Evolutionary conservation across 2,113 vertebrate species (phyloP).

Genomic region (Pterocles orientalis): DNA sequence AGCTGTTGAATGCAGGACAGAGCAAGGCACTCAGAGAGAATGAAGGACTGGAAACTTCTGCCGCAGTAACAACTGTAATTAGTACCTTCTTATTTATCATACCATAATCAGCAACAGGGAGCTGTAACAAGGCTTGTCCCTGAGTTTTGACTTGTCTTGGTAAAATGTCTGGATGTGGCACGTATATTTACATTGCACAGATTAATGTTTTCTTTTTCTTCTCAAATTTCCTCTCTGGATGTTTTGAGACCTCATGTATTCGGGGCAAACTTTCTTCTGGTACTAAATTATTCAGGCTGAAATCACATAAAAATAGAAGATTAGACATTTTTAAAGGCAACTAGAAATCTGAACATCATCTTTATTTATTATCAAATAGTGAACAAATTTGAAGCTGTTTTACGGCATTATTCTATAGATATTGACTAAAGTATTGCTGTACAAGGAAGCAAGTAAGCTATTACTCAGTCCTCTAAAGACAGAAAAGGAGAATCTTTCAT

Average conservation of each 20-base stretch:
- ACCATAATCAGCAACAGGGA: neutral
- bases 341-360: slow-evolving; percentile 10
- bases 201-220: neutral
- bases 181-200: neutral
- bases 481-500: slow-evolving; percentile 31
- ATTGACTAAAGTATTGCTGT: slow-evolving; percentile 41
- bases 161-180: neutral
- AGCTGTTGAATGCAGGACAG: neutral
- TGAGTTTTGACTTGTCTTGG: neutral
- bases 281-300: slow-evolving; percentile 15
- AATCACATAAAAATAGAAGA: neutral
- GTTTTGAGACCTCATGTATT: neutral
- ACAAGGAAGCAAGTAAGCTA: slow-evolving; percentile 25
- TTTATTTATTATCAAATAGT: slow-evolving; percentile 51
- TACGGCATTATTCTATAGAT: slow-evolving; percentile 55
- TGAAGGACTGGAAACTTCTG: neutral
- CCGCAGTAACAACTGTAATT: neutral
- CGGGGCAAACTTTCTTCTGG: neutral
- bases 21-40: neutral
- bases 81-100: neutral
- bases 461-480: slow-evolving; percentile 37
- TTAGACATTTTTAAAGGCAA: slow-evolving; percentile 38
- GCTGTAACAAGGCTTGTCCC: neutral
- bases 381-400: slow-evolving; percentile 44
- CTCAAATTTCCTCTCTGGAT: neutral